Evolutionary conservation across 1,140 invertebrate genomes (phyloP).

Genomic region (Drosophila erecta): DNA sequence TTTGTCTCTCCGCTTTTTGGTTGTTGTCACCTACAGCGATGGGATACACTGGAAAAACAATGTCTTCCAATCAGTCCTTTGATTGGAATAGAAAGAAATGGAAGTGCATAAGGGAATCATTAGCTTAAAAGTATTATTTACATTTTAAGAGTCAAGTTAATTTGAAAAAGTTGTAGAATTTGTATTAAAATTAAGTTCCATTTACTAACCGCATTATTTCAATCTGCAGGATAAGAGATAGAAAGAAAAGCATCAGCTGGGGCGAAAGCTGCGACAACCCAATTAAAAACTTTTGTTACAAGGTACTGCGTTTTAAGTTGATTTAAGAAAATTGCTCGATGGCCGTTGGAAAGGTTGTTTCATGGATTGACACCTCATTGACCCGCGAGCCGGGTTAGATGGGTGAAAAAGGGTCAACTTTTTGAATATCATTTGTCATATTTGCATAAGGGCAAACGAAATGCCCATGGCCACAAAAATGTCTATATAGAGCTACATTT

Average conservation of each 20-base stretch:
- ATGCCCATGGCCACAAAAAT: conserved; percentile 10
- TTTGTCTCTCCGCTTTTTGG: conserved; percentile 16
- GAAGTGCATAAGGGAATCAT: too few relatives aligned
- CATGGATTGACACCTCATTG: conserved; percentile 43
- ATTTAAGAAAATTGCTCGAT: conserved; percentile 63
- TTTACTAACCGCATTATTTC: not conserved
- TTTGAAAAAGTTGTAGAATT: too few relatives aligned
- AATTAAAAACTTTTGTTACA: conserved; percentile 79
- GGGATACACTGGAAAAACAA: not conserved
- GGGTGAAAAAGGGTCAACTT: conserved; percentile 44
- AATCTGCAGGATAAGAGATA: conserved; percentile 9
- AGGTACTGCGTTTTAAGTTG: conserved; percentile 63
- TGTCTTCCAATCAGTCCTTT: too few relatives aligned
- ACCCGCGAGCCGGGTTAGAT: not conserved
- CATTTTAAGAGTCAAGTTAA: not conserved
- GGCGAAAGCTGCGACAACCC: conserved; percentile 49
- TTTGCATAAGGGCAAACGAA: conserved; percentile 46
- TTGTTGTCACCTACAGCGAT: conserved; percentile 44
- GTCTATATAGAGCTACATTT: conserved; percentile 9
- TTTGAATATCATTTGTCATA: conserved; percentile 50
- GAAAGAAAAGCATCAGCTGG: conserved; percentile 18
- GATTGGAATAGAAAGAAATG: too few relatives aligned
- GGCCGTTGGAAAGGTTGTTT: conserved; percentile 43
- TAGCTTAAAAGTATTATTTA: too few relatives aligned
- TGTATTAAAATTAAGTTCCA: too few relatives aligned